Evolutionary conservation across 1,140 invertebrate genomes (phyloP), one percentile per base, ranked within the genome.

Genomic region (Penaeus vannamei): DNA sequence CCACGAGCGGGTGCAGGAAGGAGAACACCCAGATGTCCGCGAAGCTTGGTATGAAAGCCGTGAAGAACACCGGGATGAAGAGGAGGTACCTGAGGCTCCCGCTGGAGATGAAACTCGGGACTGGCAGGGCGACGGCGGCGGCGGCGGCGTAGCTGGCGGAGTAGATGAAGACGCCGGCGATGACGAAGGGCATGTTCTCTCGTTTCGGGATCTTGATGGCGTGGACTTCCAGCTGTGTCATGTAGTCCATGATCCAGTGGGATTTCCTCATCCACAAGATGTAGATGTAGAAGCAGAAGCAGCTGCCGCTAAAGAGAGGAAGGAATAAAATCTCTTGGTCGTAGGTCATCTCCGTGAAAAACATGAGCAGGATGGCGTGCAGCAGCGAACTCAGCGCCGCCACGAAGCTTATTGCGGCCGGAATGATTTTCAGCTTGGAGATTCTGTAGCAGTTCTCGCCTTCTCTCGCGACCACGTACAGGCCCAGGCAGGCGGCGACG

Each of bases 221-320:
- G 42, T 72, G 53, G 3, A 5, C 23, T 23, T 85, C 84, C 36
- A 85, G 42, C 46, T 85, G 36, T 32, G 64, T 46, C 64, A 85
- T 22, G 84, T 59, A 85, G n/a, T 36, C 84, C 46, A 85, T 85
- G 36, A 76, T 64, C 32, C 10, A 76, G 1, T 4, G 14, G 64
- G 42, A 53, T 12, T 85, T 69, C 26, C 26, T 59, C 84, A 85
- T 66, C 84, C 84, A 85, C 23, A 85, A 42, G 29, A 53, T 4
- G 23, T 53, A 72, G 22, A 66, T 72, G 66, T 72, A 59, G 36
- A 62, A 59, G 23, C 62, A 85, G 84, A 69, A 72, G 29, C 12
- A 7, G 42, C 22, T 26, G 64, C 36, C 59, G 42, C 69, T 36
- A 12, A 72, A n/a, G 19, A 72, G 23, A n/a, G 36, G 29, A 10